A percentile compares a stretch with the other conserved stretches of the same genome.
Conservation (phyloP, 2,113 vertebrate genomes). For the Upupa epops region DNA sequence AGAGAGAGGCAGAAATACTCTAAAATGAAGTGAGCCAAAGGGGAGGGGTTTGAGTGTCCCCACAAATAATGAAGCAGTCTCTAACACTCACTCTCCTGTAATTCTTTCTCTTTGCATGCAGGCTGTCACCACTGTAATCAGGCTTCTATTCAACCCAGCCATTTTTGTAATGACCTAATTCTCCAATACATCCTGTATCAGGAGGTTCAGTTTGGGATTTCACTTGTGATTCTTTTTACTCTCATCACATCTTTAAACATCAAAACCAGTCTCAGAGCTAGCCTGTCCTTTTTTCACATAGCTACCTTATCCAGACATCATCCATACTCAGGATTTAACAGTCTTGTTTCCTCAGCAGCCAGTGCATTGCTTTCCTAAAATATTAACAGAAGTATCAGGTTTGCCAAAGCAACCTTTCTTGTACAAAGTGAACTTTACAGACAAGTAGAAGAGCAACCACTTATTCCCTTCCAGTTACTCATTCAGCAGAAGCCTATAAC, state of each 20-base stretch:
- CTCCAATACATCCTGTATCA: neutral
- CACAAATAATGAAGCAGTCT: neutral
- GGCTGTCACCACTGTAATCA: constrained; percentile 38
- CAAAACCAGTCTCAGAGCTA: neutral
- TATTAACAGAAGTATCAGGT: neutral
- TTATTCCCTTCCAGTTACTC: neutral
- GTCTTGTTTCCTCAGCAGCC: neutral
- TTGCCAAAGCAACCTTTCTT: neutral
- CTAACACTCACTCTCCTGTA: neutral
- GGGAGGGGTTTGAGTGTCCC: neutral
- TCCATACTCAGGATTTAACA: neutral
- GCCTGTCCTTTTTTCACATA: neutral
- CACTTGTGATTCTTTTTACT: neutral
- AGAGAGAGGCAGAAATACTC: neutral
- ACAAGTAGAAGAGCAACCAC: neutral
- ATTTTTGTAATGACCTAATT: constrained; percentile 41
- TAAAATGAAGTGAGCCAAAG: neutral
- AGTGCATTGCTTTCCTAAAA: neutral
- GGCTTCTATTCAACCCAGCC: constrained; percentile 27
- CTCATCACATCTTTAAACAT: neutral
- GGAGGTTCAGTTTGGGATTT: neutral
- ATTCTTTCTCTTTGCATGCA: neutral
- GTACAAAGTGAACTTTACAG: neutral
- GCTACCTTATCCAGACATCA: neutral
- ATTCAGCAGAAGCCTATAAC: neutral